These are phyloP conservation scores for Mesitornis unicolor DNA, from an alignment of 2,113 vertebrate species.

Conservation along the genomic window DNA sequence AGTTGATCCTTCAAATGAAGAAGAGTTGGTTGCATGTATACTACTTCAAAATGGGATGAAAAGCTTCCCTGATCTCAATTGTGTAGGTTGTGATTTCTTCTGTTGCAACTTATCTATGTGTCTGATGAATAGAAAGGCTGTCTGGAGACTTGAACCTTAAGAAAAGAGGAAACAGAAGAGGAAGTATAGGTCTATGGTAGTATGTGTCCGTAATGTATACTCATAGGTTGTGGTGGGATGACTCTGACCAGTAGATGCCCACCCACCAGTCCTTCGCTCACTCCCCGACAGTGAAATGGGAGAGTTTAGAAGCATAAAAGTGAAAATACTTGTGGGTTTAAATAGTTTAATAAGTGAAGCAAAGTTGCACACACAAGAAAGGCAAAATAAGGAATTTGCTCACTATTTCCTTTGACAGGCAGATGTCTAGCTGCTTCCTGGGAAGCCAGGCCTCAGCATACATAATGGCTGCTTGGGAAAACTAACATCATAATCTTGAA, in stretches of 20 bases:
- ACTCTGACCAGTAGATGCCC: background rate
- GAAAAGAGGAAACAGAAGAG: background rate
- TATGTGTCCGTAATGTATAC: background rate
- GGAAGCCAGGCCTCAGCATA: too few relatives aligned
- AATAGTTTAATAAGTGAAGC: background rate
- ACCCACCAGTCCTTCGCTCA: background rate
- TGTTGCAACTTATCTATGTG: background rate
- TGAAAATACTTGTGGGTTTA: background rate
- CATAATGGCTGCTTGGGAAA: background rate
- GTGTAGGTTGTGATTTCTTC: background rate
- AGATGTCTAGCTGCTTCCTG: too few relatives aligned
- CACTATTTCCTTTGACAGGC: too few relatives aligned
- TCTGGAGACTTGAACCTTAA: background rate
- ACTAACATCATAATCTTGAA: background rate
- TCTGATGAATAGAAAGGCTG: background rate
- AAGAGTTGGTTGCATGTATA: background rate
- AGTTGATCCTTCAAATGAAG: background rate
- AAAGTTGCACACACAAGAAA: background rate
- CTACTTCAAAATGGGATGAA: background rate
- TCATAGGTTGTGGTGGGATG: background rate
- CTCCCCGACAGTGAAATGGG: background rate
- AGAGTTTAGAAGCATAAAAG: background rate
- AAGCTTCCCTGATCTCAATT: background rate
- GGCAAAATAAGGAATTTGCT: too few relatives aligned
- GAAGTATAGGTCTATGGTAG: background rate